These are phyloP conservation scores for Pandemis cinnamomeana DNA, from an alignment of 2,888 invertebrate species.

Conservation along the genomic window DNA sequence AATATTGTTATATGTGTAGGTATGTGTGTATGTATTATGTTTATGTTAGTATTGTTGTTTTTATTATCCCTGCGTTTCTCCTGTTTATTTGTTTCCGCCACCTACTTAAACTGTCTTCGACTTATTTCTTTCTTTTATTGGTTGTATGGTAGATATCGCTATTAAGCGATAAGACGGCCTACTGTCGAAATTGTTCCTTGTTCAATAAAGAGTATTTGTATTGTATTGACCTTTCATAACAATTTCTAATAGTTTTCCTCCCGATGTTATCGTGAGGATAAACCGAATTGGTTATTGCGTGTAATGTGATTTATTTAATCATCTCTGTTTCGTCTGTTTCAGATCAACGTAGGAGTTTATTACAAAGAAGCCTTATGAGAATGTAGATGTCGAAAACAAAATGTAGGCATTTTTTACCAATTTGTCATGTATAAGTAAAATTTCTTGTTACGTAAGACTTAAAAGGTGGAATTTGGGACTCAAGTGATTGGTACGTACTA, in stretches of 20 bases:
- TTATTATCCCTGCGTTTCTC: too few species aligned
- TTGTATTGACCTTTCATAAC: conserved; percentile 8
- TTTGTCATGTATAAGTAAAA: conserved; percentile 71
- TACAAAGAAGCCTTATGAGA: conserved; percentile 83
- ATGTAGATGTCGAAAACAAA: conserved; percentile 73
- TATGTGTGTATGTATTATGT: too few species aligned
- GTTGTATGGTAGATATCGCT: too few species aligned
- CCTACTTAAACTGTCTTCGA: too few species aligned
- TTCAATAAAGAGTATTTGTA: too few species aligned
- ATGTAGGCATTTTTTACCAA: conserved; percentile 80
- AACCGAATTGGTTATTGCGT: conserved; percentile 1
- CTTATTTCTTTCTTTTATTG: too few species aligned
- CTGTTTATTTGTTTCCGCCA: too few species aligned
- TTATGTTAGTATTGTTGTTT: too few species aligned
- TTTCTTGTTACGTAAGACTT: conserved; percentile 72
- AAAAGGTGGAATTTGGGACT: conserved; percentile 76
- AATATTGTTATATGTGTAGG: too few species aligned
- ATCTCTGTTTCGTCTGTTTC: conserved; percentile 59
- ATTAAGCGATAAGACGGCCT: too few species aligned
- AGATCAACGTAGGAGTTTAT: conserved; percentile 85
- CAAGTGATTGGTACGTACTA: conserved; percentile 64
- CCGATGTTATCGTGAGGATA: conserved; percentile 1
- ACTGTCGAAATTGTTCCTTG: too few species aligned
- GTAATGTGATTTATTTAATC: conserved; percentile 33
- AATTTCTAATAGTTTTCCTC: conserved; percentile 10